These are phyloP conservation scores for Phaenicophaeus curvirostris DNA, from an alignment of 2,797 vertebrate species.

Conservation along the genomic window DNA sequence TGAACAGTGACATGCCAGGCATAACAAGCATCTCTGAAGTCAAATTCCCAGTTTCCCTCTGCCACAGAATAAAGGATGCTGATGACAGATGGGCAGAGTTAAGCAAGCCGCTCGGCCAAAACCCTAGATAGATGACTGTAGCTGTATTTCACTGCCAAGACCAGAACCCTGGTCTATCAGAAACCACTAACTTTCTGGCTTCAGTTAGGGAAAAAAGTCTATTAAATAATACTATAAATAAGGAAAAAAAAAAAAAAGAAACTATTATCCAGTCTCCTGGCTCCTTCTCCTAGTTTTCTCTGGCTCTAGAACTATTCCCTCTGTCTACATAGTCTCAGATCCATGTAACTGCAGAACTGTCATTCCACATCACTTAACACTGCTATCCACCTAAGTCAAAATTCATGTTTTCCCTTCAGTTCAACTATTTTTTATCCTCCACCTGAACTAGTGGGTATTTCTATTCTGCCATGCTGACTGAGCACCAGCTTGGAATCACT, in stretches of 20 bases:
- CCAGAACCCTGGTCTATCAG: slow-evolving; percentile 47
- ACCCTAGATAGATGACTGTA: slow-evolving; percentile 57
- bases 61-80: slow-evolving; percentile 66
- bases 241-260: neutral
- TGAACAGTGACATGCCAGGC: slow-evolving; percentile 63
- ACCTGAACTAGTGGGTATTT: neutral
- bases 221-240: neutral
- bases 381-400: neutral
- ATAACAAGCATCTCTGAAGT: slow-evolving; percentile 71
- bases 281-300: neutral
- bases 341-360: neutral
- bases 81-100: slow-evolving; percentile 77
- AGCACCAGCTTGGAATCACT: neutral
- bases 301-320: neutral
- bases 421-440: neutral
- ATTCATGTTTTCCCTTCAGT: neutral
- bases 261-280: neutral
- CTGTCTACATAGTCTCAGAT: neutral
- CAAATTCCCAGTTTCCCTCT: slow-evolving; percentile 60
- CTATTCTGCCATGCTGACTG: neutral
- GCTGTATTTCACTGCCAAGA: slow-evolving; percentile 69
- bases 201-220: neutral
- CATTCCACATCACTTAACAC: neutral
- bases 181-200: slow-evolving; percentile 55
- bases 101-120: slow-evolving; percentile 55